These are phyloP conservation scores for Neoniphon sammara DNA, from an alignment of 2,797 vertebrate species.

Conservation along the genomic window DNA sequence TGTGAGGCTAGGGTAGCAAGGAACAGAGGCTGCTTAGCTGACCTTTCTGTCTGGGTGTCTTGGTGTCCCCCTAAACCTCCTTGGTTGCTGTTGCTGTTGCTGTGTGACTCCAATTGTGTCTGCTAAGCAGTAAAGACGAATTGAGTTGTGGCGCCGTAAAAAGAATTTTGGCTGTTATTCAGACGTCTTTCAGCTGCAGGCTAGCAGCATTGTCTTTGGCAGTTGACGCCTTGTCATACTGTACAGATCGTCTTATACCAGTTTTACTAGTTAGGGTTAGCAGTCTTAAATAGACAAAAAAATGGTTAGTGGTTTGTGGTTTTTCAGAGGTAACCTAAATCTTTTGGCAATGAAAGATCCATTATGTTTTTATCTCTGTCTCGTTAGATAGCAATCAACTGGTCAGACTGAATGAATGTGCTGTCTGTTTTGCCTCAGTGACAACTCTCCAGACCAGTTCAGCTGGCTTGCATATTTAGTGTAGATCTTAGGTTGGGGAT, in stretches of 20 bases:
- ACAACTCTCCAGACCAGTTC: conserved; percentile 69
- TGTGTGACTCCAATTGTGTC: conserved; percentile 44
- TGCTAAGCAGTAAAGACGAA: conserved; percentile 23
- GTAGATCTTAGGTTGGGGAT: conserved; percentile 30
- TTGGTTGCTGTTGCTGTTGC: conserved; percentile 17
- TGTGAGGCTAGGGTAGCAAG: conserved; percentile 58
- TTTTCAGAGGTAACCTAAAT: not conserved
- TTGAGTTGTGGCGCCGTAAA: conserved; percentile 17
- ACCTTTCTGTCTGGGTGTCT: conserved; percentile 58
- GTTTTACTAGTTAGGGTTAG: not conserved
- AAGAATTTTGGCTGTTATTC: conserved; percentile 24
- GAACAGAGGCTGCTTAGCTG: conserved; percentile 51
- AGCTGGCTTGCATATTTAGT: conserved; percentile 38
- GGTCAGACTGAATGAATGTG: conserved; percentile 11
- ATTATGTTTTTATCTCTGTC: not conserved
- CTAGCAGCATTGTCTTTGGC: conserved; percentile 2
- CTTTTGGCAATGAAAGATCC: not conserved
- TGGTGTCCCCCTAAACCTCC: conserved; percentile 28
- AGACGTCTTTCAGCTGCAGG: conserved; percentile 16
- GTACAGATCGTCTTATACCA: not conserved
- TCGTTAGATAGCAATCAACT: conserved; percentile 12
- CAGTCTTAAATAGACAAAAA: not conserved
- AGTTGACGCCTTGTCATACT: not conserved
- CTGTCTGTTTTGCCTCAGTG: conserved; percentile 29
- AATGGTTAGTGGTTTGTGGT: not conserved